Evolutionary conservation across 2,888 invertebrate genomes (phyloP).

Genomic region (Candidula unifasciata): DNA sequence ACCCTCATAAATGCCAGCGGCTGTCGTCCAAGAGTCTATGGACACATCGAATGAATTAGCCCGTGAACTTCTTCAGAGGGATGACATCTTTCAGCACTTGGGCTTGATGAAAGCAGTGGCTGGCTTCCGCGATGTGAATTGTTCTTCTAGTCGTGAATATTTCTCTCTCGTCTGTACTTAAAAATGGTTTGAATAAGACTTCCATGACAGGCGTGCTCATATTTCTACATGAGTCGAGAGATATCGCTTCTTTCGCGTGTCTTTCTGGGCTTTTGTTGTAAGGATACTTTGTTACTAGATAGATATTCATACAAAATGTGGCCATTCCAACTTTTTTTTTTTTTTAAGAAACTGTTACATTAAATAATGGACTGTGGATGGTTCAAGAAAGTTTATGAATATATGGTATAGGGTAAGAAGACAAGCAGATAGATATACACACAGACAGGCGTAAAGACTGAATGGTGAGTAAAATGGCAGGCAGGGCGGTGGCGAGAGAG

Average conservation of each 20-base stretch:
- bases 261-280: not conserved
- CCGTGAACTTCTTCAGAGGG: not conserved
- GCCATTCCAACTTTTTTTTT: no score
- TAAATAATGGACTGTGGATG: no score
- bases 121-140: not conserved
- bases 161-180: not conserved
- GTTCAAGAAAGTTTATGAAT: no score
- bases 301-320: no score
- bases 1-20: not conserved
- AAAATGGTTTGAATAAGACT: not conserved
- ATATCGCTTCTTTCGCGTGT: not conserved
- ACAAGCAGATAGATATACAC: not conserved
- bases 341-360: no score
- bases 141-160: not conserved
- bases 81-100: slow-evolving; percentile 29
- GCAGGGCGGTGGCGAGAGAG: not conserved
- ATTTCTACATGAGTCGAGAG: not conserved
- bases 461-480: no score
- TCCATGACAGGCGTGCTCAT: not conserved
- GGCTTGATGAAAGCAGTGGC: not conserved
- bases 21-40: slow-evolving; percentile 18
- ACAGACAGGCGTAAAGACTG: no score
- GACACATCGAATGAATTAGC: slow-evolving; percentile 1
- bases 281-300: no score
- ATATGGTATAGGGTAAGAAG: no score